Base-by-base conservation (phyloP, 2,888 invertebrate species). In the Cremastinae sp. region DNA sequence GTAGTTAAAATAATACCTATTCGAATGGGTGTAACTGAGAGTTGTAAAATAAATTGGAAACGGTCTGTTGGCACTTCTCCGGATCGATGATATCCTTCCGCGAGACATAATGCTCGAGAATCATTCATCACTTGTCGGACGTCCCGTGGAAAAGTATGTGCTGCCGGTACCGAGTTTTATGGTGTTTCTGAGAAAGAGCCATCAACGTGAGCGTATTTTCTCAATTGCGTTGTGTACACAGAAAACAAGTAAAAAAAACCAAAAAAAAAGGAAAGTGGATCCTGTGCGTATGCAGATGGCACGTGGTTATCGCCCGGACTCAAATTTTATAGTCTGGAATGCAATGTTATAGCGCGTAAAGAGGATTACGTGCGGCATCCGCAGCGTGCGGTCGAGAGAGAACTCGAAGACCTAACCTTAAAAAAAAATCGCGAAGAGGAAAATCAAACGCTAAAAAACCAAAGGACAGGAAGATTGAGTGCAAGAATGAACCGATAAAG, bases 301-400 rank as follows among this genome's bases (percentile, higher is more conserved):
- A 37, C 10, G 9, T 73, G 45, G 28, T 10, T 37, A 56, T 9
- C 37, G 28, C 35, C 55, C 35, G 0, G n/a, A 28, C 55, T 55
- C 22, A 64, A 71, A 68, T 62, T 62, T 71, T 62, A 75, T 51
- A 66, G 59, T 39, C 41, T 35, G 51, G 61, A 66, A 68, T 66
- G 66, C 61, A 16, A 55, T 61, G 39, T 73, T 66, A 73, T 39
- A 45, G 59, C 59, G 51, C 66, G 66, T 59, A 73, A 73, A 73
- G 66, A 61, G 62, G 51, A 43, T 68, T 65, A 41, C 53, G 51
- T 45, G 35, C 35, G 28, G 47, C 22, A 75, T 66, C 66, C 37
- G 41, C 66, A 66, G 47, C 66, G 9, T 66, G 73, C 45, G 20
- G 59, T 37, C 66, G 12, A 20, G 41, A 28, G 18, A 41, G 39